phyloP scores from a whole-genome alignment of 2,113 vertebrate genomes.

The Fukomys damarensis region DNA sequence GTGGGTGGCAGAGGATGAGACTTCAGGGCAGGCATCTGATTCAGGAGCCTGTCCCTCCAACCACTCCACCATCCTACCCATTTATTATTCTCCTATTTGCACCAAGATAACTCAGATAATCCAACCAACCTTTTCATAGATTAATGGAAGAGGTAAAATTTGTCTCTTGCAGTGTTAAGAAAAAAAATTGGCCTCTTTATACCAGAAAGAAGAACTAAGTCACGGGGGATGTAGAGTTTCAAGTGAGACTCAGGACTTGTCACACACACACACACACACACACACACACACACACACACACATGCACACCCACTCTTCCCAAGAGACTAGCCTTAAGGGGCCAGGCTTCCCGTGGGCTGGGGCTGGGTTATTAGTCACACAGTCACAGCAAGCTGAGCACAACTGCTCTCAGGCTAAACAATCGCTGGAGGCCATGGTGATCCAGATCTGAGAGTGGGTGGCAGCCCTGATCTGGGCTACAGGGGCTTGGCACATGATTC shows the following conservation, averaged over 20 bases:
- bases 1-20: neutral
- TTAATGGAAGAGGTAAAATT: neutral
- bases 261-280: neutral
- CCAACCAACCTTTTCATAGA: neutral
- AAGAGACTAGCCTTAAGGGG: neutral
- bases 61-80: neutral
- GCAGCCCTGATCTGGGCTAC: neutral
- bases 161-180: neutral
- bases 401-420: neutral
- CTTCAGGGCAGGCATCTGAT: too few species aligned
- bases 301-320: neutral
- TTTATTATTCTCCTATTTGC: neutral
- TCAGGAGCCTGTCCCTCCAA: neutral
- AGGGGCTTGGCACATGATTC: neutral
- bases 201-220: neutral
- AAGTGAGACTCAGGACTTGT: neutral
- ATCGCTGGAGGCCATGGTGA: accelerated
- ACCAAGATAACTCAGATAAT: neutral
- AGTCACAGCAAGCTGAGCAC: neutral
- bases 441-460: neutral
- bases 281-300: neutral
- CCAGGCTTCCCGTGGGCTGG: neutral
- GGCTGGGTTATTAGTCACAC: neutral
- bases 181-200: neutral
- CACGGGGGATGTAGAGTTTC: neutral